Conservation (phyloP, 2,113 vertebrate genomes). For the Sturnus vulgaris region DNA sequence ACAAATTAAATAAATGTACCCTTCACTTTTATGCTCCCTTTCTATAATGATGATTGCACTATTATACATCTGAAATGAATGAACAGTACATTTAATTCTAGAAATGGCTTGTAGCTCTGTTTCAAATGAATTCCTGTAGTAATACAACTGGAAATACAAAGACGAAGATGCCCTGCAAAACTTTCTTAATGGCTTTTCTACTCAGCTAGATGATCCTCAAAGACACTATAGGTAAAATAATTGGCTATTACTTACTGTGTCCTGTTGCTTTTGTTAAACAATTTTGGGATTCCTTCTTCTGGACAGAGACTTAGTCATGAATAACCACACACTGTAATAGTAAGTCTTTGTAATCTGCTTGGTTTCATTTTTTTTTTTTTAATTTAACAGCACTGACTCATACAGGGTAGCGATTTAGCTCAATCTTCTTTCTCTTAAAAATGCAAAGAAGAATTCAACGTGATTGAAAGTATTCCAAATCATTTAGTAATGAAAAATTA, state of each 20-base stretch:
- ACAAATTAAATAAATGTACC: neutral
- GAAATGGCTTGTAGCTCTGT: neutral
- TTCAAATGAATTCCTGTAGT: neutral
- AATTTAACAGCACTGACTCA: neutral
- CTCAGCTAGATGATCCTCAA: neutral
- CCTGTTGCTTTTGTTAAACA: neutral
- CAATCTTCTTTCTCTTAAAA: neutral
- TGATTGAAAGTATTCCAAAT: neutral
- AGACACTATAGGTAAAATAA: neutral
- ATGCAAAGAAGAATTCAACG: neutral
- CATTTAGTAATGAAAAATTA: neutral
- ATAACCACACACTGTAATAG: neutral
- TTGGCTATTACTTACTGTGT: neutral
- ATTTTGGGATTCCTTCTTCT: neutral
- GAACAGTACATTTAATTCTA: neutral
- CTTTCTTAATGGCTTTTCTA: neutral
- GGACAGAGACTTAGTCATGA: neutral
- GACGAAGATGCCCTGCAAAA: neutral
- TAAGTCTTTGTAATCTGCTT: neutral
- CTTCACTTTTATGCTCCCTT: neutral
- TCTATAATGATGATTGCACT: neutral
- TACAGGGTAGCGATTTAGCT: neutral
- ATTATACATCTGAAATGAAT: neutral
- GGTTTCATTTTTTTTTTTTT: neutral
- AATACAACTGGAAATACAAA: neutral